Conservation (phyloP, 2,797 vertebrate species). For the Chiroxiphia lanceolata region DNA sequence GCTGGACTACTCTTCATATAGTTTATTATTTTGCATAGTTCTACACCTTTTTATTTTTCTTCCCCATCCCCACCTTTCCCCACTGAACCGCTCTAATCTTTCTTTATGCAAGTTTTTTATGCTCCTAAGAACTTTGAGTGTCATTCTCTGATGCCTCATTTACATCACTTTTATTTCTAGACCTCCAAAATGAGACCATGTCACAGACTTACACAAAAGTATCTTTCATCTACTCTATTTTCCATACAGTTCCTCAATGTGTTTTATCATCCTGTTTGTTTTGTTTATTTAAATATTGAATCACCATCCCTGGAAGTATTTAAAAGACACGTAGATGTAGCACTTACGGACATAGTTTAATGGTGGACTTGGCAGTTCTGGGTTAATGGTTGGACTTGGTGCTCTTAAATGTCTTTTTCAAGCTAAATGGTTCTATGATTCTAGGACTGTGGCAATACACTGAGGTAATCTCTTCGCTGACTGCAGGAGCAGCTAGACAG, state of each 20-base stretch:
- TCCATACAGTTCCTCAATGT: neutral
- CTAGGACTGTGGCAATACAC: neutral
- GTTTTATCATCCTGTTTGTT: neutral
- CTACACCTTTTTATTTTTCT: neutral
- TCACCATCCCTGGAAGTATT: neutral
- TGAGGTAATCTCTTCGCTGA: neutral
- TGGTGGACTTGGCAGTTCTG: neutral
- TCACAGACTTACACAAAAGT: neutral
- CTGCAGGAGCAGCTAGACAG: too few relatives aligned
- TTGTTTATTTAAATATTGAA: neutral
- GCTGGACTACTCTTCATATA: neutral
- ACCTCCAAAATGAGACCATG: neutral
- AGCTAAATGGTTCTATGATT: neutral
- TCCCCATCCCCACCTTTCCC: neutral
- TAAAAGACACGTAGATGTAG: neutral
- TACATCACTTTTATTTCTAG: neutral
- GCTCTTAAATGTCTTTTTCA: neutral
- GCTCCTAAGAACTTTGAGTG: neutral
- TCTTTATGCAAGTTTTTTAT: neutral
- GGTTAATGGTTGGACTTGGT: neutral
- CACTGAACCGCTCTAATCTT: neutral
- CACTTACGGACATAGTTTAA: neutral
- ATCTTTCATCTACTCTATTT: neutral
- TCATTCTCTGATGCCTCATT: neutral
- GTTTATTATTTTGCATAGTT: neutral